Evolutionary conservation across 2,113 vertebrate genomes (phyloP).

Genomic region (Podocnemis expansa): DNA sequence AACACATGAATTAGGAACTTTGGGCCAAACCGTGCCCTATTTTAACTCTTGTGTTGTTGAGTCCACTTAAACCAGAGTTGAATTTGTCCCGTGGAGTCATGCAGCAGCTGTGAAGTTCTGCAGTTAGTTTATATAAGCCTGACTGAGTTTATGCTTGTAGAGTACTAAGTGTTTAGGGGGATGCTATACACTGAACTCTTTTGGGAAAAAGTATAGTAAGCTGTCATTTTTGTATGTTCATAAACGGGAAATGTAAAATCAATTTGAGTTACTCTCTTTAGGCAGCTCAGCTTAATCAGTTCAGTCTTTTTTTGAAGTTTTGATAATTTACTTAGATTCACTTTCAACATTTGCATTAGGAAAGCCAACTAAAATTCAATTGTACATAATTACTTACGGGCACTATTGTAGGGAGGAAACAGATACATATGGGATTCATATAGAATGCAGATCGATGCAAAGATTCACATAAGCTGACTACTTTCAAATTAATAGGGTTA

Average conservation of each 20-base stretch:
- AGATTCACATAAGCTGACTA: background rate
- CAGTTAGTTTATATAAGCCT: slow-evolving; percentile 67
- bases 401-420: background rate
- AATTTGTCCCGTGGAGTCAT: slow-evolving; percentile 44
- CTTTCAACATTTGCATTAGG: slow-evolving; percentile 15
- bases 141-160: slow-evolving; percentile 65
- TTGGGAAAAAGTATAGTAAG: slow-evolving; percentile 56
- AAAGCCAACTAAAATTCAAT: slow-evolving; percentile 45
- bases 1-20: background rate
- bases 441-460: slow-evolving; percentile 5
- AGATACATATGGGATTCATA: slow-evolving; percentile 7
- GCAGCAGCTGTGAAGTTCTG: slow-evolving; percentile 66
- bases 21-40: background rate
- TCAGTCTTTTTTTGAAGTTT: background rate
- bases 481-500: background rate
- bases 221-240: slow-evolving; percentile 61
- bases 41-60: slow-evolving; percentile 33
- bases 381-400: background rate
- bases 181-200: slow-evolving; percentile 47
- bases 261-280: slow-evolving; percentile 41
- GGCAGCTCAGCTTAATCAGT: slow-evolving; percentile 29
- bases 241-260: slow-evolving; percentile 68
- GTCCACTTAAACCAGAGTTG: slow-evolving; percentile 41
- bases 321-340: slow-evolving; percentile 12
- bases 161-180: slow-evolving; percentile 46